phyloP scores from a whole-genome alignment of 2,113 vertebrate genomes.

The Corvus moneduloides region DNA sequence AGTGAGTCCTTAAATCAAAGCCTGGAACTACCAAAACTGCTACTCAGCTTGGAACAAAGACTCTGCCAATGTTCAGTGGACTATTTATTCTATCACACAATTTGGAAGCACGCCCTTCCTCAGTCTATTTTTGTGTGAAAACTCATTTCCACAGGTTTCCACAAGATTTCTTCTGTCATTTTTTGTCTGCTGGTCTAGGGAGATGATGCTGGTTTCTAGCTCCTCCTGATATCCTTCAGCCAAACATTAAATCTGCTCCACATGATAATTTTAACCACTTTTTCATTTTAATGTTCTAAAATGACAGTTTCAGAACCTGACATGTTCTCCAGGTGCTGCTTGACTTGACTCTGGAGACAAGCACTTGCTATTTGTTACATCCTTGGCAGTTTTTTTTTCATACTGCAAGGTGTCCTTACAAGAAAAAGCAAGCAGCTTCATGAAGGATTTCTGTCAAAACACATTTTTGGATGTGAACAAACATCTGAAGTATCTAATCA shows the following conservation, averaged over 20 bases:
- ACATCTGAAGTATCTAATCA: neutral
- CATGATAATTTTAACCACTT: neutral
- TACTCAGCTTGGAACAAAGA: neutral
- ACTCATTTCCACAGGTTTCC: neutral
- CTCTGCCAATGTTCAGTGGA: neutral
- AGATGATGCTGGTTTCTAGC: neutral
- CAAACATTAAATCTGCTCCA: neutral
- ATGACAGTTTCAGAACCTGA: neutral
- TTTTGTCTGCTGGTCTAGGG: neutral
- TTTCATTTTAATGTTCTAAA: neutral
- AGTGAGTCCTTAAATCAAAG: neutral
- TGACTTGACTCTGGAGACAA: neutral
- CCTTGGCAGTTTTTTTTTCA: neutral
- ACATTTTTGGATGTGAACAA: neutral
- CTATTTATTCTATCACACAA: neutral
- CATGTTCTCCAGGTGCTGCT: neutral
- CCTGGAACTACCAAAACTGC: neutral
- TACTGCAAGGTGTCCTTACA: neutral
- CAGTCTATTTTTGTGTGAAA: neutral
- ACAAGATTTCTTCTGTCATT: neutral
- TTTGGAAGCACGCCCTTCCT: neutral
- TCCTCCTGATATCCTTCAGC: neutral
- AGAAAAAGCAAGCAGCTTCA: neutral
- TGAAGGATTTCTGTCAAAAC: neutral
- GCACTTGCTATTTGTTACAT: neutral